Evolutionary conservation across 1,140 invertebrate species (phyloP).

Genomic region (Dendrolimus punctatus): DNA sequence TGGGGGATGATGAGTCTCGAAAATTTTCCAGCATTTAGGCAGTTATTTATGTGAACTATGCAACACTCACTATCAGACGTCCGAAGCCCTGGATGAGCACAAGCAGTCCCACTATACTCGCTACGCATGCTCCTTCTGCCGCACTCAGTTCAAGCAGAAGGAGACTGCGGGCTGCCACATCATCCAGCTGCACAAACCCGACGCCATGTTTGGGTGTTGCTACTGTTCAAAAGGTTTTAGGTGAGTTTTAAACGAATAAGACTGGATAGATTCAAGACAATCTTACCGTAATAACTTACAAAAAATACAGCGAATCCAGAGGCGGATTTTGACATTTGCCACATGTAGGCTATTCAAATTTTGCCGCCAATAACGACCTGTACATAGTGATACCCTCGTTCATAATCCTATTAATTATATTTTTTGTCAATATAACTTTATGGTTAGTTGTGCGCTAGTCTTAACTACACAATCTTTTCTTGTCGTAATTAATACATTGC

Average conservation of each 20-base stretch:
- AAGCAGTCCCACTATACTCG: constrained; percentile 31
- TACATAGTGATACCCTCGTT: no score
- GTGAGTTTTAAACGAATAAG: constrained; percentile 14
- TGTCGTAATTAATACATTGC: no score
- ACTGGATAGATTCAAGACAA: neutral
- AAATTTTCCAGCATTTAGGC: constrained; percentile 23
- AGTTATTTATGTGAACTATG: constrained; percentile 25
- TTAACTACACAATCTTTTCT: no score
- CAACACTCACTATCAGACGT: constrained; percentile 17
- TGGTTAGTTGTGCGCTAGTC: no score
- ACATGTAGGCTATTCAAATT: no score
- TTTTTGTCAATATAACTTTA: no score
- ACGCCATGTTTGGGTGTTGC: constrained; percentile 16
- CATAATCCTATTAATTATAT: no score
- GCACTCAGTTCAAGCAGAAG: constrained; percentile 21
- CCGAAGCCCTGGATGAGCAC: constrained; percentile 29
- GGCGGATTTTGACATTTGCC: no score
- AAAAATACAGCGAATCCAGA: neutral
- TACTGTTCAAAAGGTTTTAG: constrained; percentile 28
- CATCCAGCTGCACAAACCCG: constrained; percentile 20
- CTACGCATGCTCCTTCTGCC: constrained; percentile 30
- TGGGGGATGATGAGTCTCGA: no score
- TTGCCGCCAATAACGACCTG: no score
- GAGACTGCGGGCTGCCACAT: constrained; percentile 31
- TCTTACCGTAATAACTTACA: neutral